Evolutionary conservation across 2,888 invertebrate species (phyloP).

Genomic region (Dyspetes luteomarginatus): DNA sequence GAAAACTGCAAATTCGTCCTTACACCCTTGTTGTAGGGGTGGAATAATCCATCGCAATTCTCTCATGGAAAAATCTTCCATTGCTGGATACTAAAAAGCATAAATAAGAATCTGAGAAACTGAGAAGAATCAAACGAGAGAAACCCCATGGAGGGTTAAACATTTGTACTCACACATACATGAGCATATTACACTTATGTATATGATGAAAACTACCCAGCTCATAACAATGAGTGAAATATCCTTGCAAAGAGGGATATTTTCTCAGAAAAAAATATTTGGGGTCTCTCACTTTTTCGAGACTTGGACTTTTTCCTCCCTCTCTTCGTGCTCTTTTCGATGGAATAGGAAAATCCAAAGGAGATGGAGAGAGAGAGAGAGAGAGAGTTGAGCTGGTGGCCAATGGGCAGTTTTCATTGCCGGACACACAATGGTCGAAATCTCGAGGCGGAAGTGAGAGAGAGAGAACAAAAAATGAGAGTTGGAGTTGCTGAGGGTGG

Average conservation of each 20-base stretch:
- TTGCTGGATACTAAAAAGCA: background rate
- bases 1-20: conserved; percentile 32
- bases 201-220: background rate
- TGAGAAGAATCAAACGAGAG: background rate
- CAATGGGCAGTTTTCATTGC: conserved; percentile 46
- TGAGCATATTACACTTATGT: background rate
- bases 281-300: background rate
- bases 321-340: no score
- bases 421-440: conserved; percentile 45
- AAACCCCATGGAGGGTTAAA: no score
- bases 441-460: conserved; percentile 39
- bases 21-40: background rate
- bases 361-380: background rate
- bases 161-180: background rate
- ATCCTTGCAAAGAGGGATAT: background rate
- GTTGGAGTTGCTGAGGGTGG: conserved; percentile 3
- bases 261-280: conserved; percentile 15
- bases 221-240: background rate
- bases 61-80: conserved; percentile 10
- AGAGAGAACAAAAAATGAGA: background rate
- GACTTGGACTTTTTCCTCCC: background rate
- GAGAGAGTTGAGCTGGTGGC: conserved; percentile 43
- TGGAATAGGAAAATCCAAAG: no score
- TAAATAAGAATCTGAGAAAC: background rate
- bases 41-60: conserved; percentile 30